Evolutionary conservation across 2,113 vertebrate genomes (phyloP).

Genomic region (Lophius piscatorius): DNA sequence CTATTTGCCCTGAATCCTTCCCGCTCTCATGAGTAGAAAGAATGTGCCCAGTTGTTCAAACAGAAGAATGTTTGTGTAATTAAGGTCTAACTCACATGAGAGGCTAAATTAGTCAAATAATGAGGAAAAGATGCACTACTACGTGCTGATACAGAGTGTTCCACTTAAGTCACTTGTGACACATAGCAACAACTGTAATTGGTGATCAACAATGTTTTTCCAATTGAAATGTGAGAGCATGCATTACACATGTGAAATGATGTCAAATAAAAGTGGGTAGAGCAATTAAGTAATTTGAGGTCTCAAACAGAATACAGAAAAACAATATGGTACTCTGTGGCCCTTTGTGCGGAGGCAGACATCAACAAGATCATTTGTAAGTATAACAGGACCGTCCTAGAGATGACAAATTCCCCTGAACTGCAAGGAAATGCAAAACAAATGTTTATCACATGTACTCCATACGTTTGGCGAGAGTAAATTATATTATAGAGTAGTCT

Average conservation of each 20-base stretch:
- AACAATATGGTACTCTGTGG: constrained; percentile 66
- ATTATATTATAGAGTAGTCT: no score
- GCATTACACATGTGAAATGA: constrained; percentile 46
- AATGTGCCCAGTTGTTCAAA: constrained; percentile 24
- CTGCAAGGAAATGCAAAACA: no score
- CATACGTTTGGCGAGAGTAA: no score
- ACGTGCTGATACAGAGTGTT: constrained; percentile 15
- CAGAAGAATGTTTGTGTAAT: constrained; percentile 36
- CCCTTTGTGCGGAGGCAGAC: constrained; percentile 34
- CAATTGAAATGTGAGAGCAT: constrained; percentile 29
- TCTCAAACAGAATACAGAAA: constrained; percentile 57
- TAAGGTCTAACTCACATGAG: constrained; percentile 43
- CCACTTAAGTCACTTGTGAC: constrained; percentile 12
- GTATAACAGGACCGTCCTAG: no score
- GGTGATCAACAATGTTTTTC: not conserved
- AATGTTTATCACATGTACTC: no score
- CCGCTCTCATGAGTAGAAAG: constrained; percentile 28
- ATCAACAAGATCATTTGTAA: constrained; percentile 46
- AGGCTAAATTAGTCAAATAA: constrained; percentile 35
- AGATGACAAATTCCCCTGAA: no score
- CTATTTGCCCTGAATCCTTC: constrained; percentile 17
- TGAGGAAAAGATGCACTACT: constrained; percentile 25
- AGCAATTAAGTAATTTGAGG: constrained; percentile 54
- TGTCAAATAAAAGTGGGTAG: constrained; percentile 56
- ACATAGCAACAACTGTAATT: no score